phyloP scores from a whole-genome alignment of 2,113 vertebrate genomes.

The Rhynchopsitta pachyrhyncha region DNA sequence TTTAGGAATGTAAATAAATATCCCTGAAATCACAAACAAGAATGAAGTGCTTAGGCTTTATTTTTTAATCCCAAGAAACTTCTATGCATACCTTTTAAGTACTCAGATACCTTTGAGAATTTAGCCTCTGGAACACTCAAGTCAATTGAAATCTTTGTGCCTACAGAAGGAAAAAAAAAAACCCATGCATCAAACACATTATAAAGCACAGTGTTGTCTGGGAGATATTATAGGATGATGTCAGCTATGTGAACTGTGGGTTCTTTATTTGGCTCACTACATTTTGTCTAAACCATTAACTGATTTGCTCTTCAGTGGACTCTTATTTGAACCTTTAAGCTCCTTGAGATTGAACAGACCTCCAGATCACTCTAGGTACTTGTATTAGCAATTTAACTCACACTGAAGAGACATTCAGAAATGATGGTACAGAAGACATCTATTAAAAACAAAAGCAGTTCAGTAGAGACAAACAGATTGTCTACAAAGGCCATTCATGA shows the following conservation, averaged over 20 bases:
- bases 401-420: slow-evolving; percentile 74
- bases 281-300: slow-evolving; percentile 73
- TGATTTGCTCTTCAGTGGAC: slow-evolving; percentile 68
- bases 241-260: slow-evolving; percentile 74
- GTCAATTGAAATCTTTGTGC: slow-evolving; percentile 70
- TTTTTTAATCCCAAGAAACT: not conserved
- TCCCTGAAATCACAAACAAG: not conserved
- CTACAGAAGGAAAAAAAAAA: not conserved
- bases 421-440: slow-evolving; percentile 48
- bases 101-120: slow-evolving; percentile 29
- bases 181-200: slow-evolving; percentile 6
- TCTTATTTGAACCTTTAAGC: slow-evolving; percentile 68
- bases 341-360: slow-evolving; percentile 76
- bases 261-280: slow-evolving; percentile 75
- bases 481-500: slow-evolving; percentile 57
- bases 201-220: slow-evolving; percentile 70
- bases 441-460: slow-evolving; percentile 68
- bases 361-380: slow-evolving; percentile 71
- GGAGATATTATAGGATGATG: slow-evolving; percentile 75
- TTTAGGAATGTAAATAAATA: not conserved
- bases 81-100: not conserved
- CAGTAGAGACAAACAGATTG: slow-evolving; percentile 66
- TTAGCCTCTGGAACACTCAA: slow-evolving; percentile 12
- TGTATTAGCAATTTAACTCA: slow-evolving; percentile 63
- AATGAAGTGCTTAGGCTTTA: not conserved